Conservation (phyloP, 2,888 invertebrate species). For the Boloria euphrosyne region DNA sequence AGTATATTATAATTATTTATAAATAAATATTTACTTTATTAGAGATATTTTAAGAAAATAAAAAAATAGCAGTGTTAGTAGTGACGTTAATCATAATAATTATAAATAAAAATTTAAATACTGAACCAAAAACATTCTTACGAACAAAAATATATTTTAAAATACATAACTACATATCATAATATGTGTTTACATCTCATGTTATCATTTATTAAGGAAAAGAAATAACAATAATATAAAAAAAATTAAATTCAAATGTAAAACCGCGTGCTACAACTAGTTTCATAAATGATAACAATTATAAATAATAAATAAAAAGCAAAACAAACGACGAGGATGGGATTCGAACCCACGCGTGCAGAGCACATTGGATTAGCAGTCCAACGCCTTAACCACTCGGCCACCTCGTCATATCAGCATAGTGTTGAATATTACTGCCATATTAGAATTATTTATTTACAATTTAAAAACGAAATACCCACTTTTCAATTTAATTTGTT, state of each 20-base stretch:
- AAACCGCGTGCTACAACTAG: not conserved
- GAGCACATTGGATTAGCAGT: constrained; percentile 94
- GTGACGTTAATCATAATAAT: too few relatives aligned
- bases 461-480: not conserved
- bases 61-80: too few relatives aligned
- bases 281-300: not conserved
- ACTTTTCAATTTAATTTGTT: too few relatives aligned
- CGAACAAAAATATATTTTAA: too few relatives aligned
- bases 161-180: too few relatives aligned
- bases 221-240: constrained; percentile 1
- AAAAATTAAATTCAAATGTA: not conserved
- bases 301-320: not conserved
- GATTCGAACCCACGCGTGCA: constrained; percentile 93
- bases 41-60: too few relatives aligned
- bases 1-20: too few relatives aligned
- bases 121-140: too few relatives aligned
- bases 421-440: not conserved
- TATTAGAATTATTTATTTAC: not conserved
- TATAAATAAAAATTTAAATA: too few relatives aligned
- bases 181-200: too few relatives aligned
- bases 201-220: constrained; percentile 1
- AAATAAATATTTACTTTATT: too few relatives aligned
- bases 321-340: constrained; percentile 85
- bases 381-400: constrained; percentile 94
- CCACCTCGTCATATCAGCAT: constrained; percentile 85